Conservation (phyloP, 2,797 vertebrate genomes). For the Sebastes flavidus region DNA sequence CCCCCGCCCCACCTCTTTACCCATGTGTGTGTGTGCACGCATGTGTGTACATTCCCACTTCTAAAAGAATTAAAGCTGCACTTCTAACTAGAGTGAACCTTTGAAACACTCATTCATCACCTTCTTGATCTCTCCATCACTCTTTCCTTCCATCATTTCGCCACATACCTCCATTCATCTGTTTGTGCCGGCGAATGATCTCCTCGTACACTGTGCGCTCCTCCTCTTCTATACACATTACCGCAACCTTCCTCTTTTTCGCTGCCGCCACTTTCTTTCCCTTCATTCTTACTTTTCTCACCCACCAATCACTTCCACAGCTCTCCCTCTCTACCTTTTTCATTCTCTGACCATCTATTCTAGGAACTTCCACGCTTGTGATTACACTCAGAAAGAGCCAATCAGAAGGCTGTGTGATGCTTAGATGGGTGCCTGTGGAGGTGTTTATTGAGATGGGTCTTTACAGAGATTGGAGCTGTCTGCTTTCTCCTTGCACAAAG, state of each 20-base stretch:
- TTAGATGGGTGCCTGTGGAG: conserved; percentile 32
- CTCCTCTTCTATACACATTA: conserved; percentile 17
- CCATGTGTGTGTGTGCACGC: conserved; percentile 10
- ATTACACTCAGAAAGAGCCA: conserved; percentile 51
- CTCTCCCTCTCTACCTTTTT: conserved; percentile 25
- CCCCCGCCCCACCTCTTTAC: conserved; percentile 22
- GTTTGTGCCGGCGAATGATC: conserved; percentile 24
- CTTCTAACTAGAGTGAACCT: conserved; percentile 46
- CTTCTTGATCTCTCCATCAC: conserved; percentile 54
- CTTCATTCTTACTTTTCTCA: conserved; percentile 32
- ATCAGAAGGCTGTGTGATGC: conserved; percentile 41
- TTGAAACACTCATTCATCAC: conserved; percentile 68
- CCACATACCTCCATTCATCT: conserved; percentile 41
- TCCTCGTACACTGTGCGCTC: neutral
- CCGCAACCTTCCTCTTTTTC: conserved; percentile 5
- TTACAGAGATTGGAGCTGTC: conserved; percentile 57
- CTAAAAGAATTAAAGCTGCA: conserved; percentile 59
- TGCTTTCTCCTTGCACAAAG: conserved; percentile 40
- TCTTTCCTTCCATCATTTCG: conserved; percentile 48
- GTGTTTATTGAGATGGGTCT: conserved; percentile 62
- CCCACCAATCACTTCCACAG: conserved; percentile 32
- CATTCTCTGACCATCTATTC: conserved; percentile 36
- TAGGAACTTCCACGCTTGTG: conserved; percentile 26
- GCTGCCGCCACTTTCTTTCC: conserved; percentile 10
- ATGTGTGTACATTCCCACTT: conserved; percentile 27